These are phyloP conservation scores for Caerostris darwini DNA, from an alignment of 1,140 invertebrate species.

Conservation along the genomic window DNA sequence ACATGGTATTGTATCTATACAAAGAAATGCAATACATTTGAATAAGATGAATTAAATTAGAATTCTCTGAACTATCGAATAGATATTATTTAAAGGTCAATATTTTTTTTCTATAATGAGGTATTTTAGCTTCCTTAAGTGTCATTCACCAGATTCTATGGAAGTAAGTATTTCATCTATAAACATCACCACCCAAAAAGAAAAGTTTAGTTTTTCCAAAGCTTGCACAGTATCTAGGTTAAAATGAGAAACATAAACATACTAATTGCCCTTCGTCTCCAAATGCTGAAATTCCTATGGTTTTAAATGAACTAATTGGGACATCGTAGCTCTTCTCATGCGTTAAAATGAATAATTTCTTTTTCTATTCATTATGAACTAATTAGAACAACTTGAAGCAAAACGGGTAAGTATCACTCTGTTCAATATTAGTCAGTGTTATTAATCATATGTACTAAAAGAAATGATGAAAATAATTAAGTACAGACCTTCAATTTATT, in stretches of 20 bases:
- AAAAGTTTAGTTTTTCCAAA: not conserved
- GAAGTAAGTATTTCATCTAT: not conserved
- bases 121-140: not conserved
- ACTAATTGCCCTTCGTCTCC: constrained; percentile 12
- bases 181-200: not conserved
- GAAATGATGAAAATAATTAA: constrained; percentile 45
- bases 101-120: not conserved
- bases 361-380: constrained; percentile 21
- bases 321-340: not conserved
- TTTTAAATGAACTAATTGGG: constrained; percentile 24
- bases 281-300: not conserved
- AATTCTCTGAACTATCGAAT: too few species aligned
- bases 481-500: constrained; percentile 14
- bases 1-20: too few species aligned
- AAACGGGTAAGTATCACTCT: constrained; percentile 1
- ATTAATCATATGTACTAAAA: constrained; percentile 20
- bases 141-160: not conserved
- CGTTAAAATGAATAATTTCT: constrained; percentile 4
- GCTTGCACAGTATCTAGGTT: not conserved
- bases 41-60: too few species aligned
- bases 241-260: not conserved
- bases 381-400: constrained; percentile 16
- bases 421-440: not conserved
- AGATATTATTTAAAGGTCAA: not conserved
- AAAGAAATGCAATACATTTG: too few species aligned